Evolutionary conservation across 1,140 invertebrate species (phyloP).

Genomic region (Argopecten irradians): DNA sequence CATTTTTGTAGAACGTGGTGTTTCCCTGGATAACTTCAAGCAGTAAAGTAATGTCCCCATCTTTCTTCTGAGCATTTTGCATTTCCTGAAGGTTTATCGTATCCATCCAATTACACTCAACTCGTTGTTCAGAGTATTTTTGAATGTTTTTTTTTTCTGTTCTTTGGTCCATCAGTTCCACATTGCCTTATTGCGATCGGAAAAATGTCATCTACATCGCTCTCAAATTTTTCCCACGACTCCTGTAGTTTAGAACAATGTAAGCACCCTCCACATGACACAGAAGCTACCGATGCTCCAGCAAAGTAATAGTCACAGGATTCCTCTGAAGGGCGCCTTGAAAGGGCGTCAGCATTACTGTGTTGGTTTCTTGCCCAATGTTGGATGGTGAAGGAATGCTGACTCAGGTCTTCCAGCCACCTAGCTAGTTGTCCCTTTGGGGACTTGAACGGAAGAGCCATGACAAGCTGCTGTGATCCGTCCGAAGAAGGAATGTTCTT

Average conservation of each 20-base stretch:
- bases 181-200: too few relatives aligned
- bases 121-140: too few relatives aligned
- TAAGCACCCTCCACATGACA: background rate
- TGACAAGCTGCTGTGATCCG: slow-evolving; percentile 25
- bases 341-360: background rate
- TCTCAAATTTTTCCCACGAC: background rate
- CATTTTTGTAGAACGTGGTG: background rate
- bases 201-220: too few relatives aligned
- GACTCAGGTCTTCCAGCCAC: slow-evolving; percentile 23
- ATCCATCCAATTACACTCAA: too few relatives aligned
- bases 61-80: too few relatives aligned
- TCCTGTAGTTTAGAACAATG: background rate
- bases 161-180: too few relatives aligned
- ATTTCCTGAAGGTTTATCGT: too few relatives aligned
- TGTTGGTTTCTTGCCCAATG: background rate
- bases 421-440: slow-evolving; percentile 36
- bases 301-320: background rate
- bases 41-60: background rate
- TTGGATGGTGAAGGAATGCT: background rate
- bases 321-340: background rate
- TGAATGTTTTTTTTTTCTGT: too few relatives aligned
- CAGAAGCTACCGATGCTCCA: background rate
- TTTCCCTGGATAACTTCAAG: background rate
- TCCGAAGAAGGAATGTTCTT: background rate
- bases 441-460: slow-evolving; percentile 29